Evolutionary conservation across 2,113 vertebrate genomes (phyloP).

Genomic region (Origma solitaria): DNA sequence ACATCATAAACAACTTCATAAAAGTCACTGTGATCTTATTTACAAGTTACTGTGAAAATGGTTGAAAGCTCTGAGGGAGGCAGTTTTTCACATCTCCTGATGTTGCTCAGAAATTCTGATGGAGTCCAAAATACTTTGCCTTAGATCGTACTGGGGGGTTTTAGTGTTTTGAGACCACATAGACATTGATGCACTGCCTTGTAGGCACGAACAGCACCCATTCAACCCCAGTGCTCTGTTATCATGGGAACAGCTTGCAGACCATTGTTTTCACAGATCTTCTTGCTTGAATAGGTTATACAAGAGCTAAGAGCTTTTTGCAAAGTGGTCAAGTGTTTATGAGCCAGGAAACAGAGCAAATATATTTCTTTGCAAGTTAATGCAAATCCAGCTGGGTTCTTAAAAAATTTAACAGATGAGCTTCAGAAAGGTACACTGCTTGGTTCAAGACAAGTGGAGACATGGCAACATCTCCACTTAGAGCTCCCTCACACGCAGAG

Average conservation of each 20-base stretch:
- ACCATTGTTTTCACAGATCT: neutral
- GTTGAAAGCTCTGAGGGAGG: neutral
- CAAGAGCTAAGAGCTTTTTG: slow-evolving; percentile 22
- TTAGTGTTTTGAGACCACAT: neutral
- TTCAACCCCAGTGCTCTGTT: neutral
- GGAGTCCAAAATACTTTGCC: neutral
- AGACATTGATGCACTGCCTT: neutral
- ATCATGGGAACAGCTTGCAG: neutral
- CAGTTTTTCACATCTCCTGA: neutral
- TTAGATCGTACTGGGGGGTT: neutral
- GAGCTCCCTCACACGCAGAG: neutral
- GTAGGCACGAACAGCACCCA: neutral
- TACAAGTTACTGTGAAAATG: neutral
- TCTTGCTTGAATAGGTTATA: slow-evolving; percentile 52
- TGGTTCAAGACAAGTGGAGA: neutral
- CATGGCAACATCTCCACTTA: neutral
- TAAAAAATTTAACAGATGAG: slow-evolving; percentile 17
- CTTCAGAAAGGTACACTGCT: neutral
- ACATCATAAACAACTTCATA: neutral
- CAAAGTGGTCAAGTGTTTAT: slow-evolving; percentile 8
- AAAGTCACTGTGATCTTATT: neutral
- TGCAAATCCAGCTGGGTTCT: neutral
- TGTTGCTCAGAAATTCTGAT: neutral
- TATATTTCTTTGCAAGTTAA: slow-evolving; percentile 28
- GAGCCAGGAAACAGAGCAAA: slow-evolving; percentile 14